Evolutionary conservation across 2,113 vertebrate species (phyloP), one percentile per base, ranked within the genome.

Genomic region (Bettongia penicillata): DNA sequence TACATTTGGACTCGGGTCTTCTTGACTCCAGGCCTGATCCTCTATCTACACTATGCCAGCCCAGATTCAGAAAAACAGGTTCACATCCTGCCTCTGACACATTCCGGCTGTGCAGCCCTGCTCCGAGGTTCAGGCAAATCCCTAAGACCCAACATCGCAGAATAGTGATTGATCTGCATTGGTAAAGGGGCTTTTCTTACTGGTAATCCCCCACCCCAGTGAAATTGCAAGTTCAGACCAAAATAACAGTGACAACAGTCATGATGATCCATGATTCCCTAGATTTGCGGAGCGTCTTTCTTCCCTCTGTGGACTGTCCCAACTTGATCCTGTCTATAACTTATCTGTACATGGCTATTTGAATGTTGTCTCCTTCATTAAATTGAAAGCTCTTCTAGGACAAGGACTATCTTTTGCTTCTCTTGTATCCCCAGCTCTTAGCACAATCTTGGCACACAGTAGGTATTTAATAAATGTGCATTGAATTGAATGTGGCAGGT

Each of bases 201-300:
- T 6, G 19, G 68, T 14, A 84, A n/a, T 84, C 68, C 37, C 68
- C 1, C 68, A 77, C 68, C 5, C 68, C 37, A 77, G 19, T 68
- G 57, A 68, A 31, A 68, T 68, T 11, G 37, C 57, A 68, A 0
- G 61, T 37, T 77, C 61, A 77, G 37, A n/a, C 37, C 68, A 77
- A 77, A 77, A 19, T 77, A 19, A 22, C 37, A 22, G 22, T 22
- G 68, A n/a, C 37, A n/a, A 22, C 37, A 77, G 12, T 7, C 2
- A n/a, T 3, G 1, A 77, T 1, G 4, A 77, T n/a, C n/a, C 14
- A 22, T 8, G 0, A 43, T 43, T 84, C 6, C n/a, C 6, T 8
- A n/a, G n/a, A 8, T 43, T 84, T 84, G 68, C 19, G 19, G n/a
- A 8, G 16, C 4, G 8, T 19, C 19, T 43, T 84, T 19, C n/a